Percentiles rank a stretch among this genome's conserved stretches.
These are phyloP conservation scores for Apocheima hispidaria DNA, from an alignment of 2,888 invertebrate genomes.

Conservation along the genomic window DNA sequence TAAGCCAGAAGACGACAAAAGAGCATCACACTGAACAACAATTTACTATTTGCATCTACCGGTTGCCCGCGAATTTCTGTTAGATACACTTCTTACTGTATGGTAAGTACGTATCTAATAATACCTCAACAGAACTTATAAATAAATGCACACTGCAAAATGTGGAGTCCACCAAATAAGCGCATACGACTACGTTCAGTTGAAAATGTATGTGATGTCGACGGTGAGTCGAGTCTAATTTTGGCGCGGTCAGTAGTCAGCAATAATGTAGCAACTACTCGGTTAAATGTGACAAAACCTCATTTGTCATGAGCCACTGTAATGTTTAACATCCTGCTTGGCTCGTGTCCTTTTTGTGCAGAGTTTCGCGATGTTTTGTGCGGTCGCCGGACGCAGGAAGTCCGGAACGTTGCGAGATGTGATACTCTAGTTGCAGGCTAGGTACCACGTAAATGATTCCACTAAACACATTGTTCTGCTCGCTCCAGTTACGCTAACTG, in stretches of 20 bases:
- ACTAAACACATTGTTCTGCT: constrained; percentile 30
- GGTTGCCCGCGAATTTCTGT: too few relatives aligned
- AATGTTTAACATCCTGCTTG: constrained; percentile 63
- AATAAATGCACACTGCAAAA: constrained; percentile 10
- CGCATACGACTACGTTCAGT: constrained; percentile 1
- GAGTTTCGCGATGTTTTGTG: constrained; percentile 66
- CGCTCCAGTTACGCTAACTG: constrained; percentile 25
- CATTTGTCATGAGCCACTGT: constrained; percentile 56
- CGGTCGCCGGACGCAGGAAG: constrained; percentile 64
- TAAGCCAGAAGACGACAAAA: too few relatives aligned
- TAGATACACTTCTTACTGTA: too few relatives aligned
- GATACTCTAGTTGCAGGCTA: constrained; percentile 45
- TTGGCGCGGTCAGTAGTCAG: constrained; percentile 47
- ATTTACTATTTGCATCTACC: too few relatives aligned
- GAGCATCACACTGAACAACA: too few relatives aligned
- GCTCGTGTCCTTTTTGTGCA: constrained; percentile 59
- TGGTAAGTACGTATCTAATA: too few relatives aligned
- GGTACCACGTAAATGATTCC: constrained; percentile 44
- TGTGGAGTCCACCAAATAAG: constrained; percentile 14
- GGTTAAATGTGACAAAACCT: constrained; percentile 44
- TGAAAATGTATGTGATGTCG: constrained; percentile 27
- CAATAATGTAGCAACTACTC: constrained; percentile 51
- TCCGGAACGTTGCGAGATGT: constrained; percentile 63
- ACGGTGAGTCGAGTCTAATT: constrained; percentile 41
- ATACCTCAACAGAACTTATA: not conserved